phyloP scores from a whole-genome alignment of 2,113 vertebrate genomes.

The Corythornis vintsioides region DNA sequence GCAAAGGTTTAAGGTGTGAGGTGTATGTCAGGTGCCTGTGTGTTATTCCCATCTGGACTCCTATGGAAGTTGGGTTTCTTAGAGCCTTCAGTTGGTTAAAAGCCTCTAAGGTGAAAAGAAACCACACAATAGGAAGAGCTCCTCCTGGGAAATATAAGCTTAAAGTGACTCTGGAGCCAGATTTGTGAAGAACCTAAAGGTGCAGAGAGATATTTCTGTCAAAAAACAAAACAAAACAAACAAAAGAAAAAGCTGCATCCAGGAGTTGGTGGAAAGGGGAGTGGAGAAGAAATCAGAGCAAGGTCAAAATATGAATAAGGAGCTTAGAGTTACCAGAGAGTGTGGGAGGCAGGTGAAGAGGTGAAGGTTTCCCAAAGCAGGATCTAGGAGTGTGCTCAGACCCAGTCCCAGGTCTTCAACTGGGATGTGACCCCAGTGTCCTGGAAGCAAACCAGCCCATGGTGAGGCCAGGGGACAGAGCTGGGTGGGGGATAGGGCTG shows the following conservation, averaged over 20 bases:
- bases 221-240: too few species aligned
- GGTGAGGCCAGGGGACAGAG: background rate
- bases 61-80: background rate
- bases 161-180: background rate
- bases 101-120: background rate
- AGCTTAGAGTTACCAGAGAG: background rate
- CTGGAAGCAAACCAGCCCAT: background rate
- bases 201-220: background rate
- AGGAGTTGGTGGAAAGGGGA: background rate
- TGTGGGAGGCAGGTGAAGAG: background rate
- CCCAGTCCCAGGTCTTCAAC: too few species aligned
- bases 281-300: background rate
- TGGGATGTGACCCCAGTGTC: background rate
- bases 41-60: background rate
- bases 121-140: background rate
- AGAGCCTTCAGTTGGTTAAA: background rate
- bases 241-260: too few species aligned
- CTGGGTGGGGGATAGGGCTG: fast-evolving
- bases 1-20: background rate
- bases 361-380: background rate
- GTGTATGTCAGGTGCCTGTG: background rate
- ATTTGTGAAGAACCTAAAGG: background rate
- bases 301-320: background rate
- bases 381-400: background rate
- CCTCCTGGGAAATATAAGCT: background rate